phyloP scores from a whole-genome alignment of 2,888 invertebrate genomes.

The Hybos culiciformis region DNA sequence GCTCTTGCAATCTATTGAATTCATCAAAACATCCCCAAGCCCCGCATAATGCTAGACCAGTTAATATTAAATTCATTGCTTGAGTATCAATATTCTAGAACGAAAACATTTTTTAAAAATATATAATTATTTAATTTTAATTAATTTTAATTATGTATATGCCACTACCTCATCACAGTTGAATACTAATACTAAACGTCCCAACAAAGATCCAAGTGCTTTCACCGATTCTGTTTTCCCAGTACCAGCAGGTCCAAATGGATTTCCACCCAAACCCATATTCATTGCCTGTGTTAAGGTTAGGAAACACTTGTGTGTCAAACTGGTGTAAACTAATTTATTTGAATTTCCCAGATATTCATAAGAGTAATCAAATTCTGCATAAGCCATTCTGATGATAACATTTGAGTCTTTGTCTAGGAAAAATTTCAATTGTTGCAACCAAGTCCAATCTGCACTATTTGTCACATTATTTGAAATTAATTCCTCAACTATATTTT shows the following conservation, averaged over 20 bases:
- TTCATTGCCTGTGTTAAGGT: conserved; percentile 94
- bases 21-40: conserved; percentile 99
- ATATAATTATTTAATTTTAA: neutral
- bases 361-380: conserved; percentile 89
- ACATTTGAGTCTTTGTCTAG: conserved; percentile 45
- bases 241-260: conserved; percentile 97
- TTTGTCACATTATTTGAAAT: conserved; percentile 52
- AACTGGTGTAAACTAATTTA: conserved; percentile 87
- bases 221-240: conserved; percentile 99
- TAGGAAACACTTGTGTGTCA: conserved; percentile 95
- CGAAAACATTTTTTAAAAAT: neutral
- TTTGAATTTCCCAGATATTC: conserved; percentile 96
- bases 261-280: conserved; percentile 94
- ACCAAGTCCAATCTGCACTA: conserved; percentile 81
- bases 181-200: conserved; percentile 87
- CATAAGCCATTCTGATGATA: conserved; percentile 74
- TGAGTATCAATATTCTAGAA: conserved; percentile 79
- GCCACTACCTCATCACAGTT: conserved; percentile 81
- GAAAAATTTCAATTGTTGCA: conserved; percentile 81
- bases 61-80: conserved; percentile 88
- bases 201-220: conserved; percentile 78
- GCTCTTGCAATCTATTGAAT: conserved; percentile 91
- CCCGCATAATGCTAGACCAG: conserved; percentile 84
- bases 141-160: neutral
- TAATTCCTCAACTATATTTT: conserved; percentile 65